Percentiles rank a stretch among this genome's conserved stretches.
phyloP scores from a whole-genome alignment of 2,888 invertebrate species.

The Andrena trimmerana region DNA sequence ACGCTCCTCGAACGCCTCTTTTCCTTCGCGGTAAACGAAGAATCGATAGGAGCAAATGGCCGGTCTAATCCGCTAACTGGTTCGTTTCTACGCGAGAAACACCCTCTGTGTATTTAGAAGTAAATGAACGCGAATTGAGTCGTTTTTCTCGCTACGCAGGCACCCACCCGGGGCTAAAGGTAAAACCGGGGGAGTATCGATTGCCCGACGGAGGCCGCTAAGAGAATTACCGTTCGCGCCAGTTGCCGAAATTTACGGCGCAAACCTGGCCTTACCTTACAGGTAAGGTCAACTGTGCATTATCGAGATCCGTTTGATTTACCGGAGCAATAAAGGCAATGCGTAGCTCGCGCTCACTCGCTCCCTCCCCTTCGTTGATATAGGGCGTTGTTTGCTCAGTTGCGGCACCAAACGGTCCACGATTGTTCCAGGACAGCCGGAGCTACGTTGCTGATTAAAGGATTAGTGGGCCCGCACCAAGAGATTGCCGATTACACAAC shows the following conservation, averaged over 20 bases:
- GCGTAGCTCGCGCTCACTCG: slow-evolving; percentile 37
- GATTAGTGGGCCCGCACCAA: slow-evolving; percentile 62
- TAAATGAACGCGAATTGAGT: no score
- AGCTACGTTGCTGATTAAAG: slow-evolving; percentile 65
- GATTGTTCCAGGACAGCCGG: slow-evolving; percentile 60
- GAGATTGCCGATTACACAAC: slow-evolving; percentile 54
- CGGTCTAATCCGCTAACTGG: background rate
- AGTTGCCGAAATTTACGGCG: slow-evolving; percentile 47
- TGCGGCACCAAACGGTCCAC: slow-evolving; percentile 59
- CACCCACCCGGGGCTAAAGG: no score
- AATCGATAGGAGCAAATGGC: background rate
- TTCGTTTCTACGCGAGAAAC: background rate
- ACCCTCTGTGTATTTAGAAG: background rate
- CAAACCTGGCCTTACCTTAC: slow-evolving; percentile 52
- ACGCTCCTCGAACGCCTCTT: background rate
- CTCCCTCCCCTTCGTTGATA: slow-evolving; percentile 29
- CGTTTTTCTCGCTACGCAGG: no score
- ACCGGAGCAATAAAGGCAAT: slow-evolving; percentile 65
- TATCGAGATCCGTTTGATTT: slow-evolving; percentile 70
- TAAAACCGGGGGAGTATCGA: background rate
- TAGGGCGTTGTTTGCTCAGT: slow-evolving; percentile 67
- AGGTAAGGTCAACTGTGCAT: slow-evolving; percentile 64
- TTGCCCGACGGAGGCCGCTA: slow-evolving; percentile 2
- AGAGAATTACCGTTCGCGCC: slow-evolving; percentile 34
- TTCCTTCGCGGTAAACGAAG: background rate